Base-by-base conservation (phyloP, 2,888 invertebrate species). In the Pheosia gnoma region DNA sequence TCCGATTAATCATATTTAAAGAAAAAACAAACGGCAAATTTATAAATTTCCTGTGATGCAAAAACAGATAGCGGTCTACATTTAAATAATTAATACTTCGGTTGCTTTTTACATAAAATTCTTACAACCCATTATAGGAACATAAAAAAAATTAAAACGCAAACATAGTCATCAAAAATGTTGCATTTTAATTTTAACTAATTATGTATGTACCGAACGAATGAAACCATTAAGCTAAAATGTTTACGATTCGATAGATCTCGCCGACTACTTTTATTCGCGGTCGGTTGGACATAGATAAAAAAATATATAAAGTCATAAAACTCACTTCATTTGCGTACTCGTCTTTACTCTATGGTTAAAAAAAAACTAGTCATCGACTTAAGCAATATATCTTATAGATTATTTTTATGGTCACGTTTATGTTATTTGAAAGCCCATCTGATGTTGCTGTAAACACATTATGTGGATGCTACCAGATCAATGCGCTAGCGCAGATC, bases 211-310 rank as follows among this genome's bases (percentile, higher is more conserved):
- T 45, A 45, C 54, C n/a, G 61, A 57, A 54, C n/a, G 61, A 57
- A 57, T 8, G 53, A 53, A 37, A 59, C 64, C 58, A 59, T 67
- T 61, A 70, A 52, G 56, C 38, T 64, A 58, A 62, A 63, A 60
- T 59, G 13, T 67, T 64, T 66, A 67, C 60, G 59, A 62, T 37
- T 54, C 66, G 41, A 66, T 57, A 70, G 70, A 75, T 71, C 66
- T 73, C 59, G 60, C 70, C 73, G 71, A 59, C 58, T 47, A 53
- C 58, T 45, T 61, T 66, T 66, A 70, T 68, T 70, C 65, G 64
- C 67, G 60, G 66, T 61, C 65, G 60, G 61, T 61, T 52, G 55
- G 47, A 58, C 61, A 61, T 62, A 60, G 61, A 49, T 57, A 59
- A 59, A 60, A 45, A 41, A 37, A 13, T 11, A 57, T 45, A 43